Conservation (phyloP, 2,888 invertebrate species). For the Agriopis leucophaearia region DNA sequence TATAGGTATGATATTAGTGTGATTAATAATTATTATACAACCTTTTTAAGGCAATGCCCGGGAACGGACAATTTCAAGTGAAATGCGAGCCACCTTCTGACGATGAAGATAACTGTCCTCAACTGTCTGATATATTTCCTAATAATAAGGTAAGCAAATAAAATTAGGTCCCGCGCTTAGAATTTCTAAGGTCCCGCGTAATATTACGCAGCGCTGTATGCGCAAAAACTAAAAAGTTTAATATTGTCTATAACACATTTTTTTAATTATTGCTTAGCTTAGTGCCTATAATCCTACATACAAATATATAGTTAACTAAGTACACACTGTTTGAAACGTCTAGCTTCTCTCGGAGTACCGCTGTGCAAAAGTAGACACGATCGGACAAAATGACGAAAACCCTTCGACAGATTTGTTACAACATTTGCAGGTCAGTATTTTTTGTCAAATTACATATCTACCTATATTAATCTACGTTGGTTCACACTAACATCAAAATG, state of each 20-base stretch:
- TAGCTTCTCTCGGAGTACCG: conserved; percentile 53
- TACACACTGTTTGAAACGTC: too few species aligned
- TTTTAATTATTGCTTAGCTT: too few species aligned
- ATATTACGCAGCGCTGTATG: too few species aligned
- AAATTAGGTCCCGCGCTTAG: background rate
- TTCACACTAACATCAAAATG: background rate
- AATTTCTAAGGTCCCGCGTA: background rate
- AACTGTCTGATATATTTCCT: conserved; percentile 61
- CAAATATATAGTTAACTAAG: too few species aligned
- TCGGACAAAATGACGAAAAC: conserved; percentile 48
- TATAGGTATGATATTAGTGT: too few species aligned
- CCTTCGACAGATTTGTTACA: conserved; percentile 58
- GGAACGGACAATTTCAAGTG: conserved; percentile 63
- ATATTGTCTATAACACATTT: too few species aligned
- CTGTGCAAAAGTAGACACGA: conserved; percentile 59
- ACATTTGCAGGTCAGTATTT: conserved; percentile 62
- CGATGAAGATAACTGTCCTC: conserved; percentile 70
- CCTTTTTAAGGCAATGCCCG: conserved; percentile 72
- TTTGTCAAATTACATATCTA: background rate
- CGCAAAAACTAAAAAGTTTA: too few species aligned
- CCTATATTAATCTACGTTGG: background rate
- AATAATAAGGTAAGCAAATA: conserved; percentile 60
- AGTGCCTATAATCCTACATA: too few species aligned
- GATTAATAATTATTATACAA: background rate
- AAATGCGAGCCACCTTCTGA: conserved; percentile 77